Evolutionary conservation across 2,888 invertebrate genomes (phyloP).

Genomic region (Dastarcus helophoroides): DNA sequence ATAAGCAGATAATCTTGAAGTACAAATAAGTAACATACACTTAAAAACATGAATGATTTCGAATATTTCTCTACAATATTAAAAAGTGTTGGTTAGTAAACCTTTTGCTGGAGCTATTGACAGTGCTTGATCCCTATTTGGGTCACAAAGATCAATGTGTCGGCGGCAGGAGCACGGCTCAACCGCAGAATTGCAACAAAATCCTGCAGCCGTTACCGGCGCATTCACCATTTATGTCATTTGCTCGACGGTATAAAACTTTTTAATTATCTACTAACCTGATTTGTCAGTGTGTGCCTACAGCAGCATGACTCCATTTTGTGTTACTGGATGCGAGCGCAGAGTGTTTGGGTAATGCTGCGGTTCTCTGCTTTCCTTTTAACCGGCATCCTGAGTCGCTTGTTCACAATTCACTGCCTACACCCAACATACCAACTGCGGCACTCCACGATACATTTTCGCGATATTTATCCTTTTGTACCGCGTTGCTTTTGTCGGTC

Average conservation of each 20-base stretch:
- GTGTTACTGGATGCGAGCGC: constrained; percentile 21
- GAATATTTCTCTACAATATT: too few species aligned
- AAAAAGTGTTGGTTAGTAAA: too few species aligned
- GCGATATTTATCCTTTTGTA: constrained; percentile 16
- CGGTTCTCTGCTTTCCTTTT: constrained; percentile 12
- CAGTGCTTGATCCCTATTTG: constrained; percentile 7
- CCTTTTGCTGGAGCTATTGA: too few species aligned
- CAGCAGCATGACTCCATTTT: constrained; percentile 29
- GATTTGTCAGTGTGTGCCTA: constrained; percentile 34
- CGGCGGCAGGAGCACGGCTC: too few species aligned
- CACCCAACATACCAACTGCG: constrained; percentile 1
- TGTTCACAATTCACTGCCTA: not conserved
- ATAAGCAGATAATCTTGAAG: too few species aligned
- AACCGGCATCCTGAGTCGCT: constrained; percentile 14
- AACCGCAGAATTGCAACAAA: too few species aligned
- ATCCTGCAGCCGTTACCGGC: too few species aligned
- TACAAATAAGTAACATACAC: too few species aligned
- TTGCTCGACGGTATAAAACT: too few species aligned
- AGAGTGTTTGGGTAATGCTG: constrained; percentile 13
- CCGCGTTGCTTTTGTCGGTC: constrained; percentile 24
- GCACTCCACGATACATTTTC: constrained; percentile 21
- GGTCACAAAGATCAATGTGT: constrained; percentile 14
- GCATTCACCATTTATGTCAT: too few species aligned
- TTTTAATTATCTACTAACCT: too few species aligned
- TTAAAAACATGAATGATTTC: too few species aligned